A percentile compares a stretch with the other conserved stretches of the same genome.
phyloP scores from a whole-genome alignment of 2,888 invertebrate species.

The Meta bourneti region DNA sequence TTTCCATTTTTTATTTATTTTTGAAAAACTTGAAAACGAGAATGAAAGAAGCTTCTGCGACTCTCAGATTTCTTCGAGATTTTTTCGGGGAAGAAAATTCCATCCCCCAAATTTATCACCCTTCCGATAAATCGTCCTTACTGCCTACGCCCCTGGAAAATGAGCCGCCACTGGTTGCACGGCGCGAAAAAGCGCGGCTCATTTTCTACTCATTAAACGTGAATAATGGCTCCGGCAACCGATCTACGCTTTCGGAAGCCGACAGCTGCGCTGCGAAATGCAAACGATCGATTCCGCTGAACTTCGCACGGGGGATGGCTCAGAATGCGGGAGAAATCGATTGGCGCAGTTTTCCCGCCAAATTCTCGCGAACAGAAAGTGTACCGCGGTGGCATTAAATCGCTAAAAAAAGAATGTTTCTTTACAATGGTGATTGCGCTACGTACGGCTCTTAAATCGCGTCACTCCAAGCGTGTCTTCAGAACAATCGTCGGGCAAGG shows the following conservation, averaged over 20 bases:
- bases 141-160: background rate
- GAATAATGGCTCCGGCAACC: background rate
- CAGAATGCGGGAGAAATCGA: constrained; percentile 32
- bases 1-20: too few species aligned
- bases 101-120: background rate
- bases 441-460: background rate
- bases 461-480: background rate
- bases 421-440: background rate
- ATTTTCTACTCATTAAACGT: background rate
- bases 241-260: background rate
- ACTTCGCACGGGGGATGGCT: background rate
- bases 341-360: constrained; percentile 53
- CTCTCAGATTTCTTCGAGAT: too few species aligned
- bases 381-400: background rate
- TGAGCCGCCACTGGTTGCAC: background rate
- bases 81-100: too few species aligned
- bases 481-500: background rate
- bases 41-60: too few species aligned
- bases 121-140: background rate
- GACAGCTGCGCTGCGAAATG: background rate
- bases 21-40: too few species aligned
- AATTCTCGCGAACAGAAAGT: constrained; percentile 5
- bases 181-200: background rate
- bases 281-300: background rate
- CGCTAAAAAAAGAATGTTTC: background rate